phyloP scores from a whole-genome alignment of 2,797 vertebrate genomes.

The Schizothorax lantsangensis region DNA sequence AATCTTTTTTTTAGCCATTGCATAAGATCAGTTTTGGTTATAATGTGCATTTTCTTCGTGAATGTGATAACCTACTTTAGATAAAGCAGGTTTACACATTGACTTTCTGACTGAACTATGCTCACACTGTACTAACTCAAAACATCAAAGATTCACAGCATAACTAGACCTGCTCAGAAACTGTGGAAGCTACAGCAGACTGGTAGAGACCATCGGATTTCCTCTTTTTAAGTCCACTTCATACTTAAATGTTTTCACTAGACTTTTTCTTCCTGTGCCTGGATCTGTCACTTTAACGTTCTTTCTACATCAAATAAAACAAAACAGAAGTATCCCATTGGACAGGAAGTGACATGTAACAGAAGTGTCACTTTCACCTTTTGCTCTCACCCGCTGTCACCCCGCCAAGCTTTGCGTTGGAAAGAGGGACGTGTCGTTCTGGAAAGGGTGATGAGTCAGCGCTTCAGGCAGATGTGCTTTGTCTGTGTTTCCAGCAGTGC shows the following conservation, averaged over 20 bases:
- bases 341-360: conserved; percentile 36
- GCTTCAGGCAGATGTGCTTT: conserved; percentile 25
- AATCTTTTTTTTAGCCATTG: background rate
- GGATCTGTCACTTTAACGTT: conserved; percentile 9
- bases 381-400: background rate
- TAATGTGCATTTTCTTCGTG: background rate
- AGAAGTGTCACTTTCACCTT: conserved; percentile 23
- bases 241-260: conserved; percentile 37
- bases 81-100: conserved; percentile 27
- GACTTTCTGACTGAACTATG: conserved; percentile 22
- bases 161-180: background rate
- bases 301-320: background rate
- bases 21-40: background rate
- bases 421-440: conserved; percentile 44
- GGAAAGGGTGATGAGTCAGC: conserved; percentile 46
- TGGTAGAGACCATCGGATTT: background rate
- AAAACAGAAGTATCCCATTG: conserved; percentile 5
- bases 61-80: background rate
- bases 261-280: conserved; percentile 15
- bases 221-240: background rate
- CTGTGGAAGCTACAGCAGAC: conserved; percentile 3
- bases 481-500: conserved; percentile 33
- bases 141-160: background rate
- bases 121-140: background rate
- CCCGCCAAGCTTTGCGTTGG: conserved; percentile 11